Evolutionary conservation across 1,140 invertebrate species (phyloP).

Genomic region (Bombus breviceps): DNA sequence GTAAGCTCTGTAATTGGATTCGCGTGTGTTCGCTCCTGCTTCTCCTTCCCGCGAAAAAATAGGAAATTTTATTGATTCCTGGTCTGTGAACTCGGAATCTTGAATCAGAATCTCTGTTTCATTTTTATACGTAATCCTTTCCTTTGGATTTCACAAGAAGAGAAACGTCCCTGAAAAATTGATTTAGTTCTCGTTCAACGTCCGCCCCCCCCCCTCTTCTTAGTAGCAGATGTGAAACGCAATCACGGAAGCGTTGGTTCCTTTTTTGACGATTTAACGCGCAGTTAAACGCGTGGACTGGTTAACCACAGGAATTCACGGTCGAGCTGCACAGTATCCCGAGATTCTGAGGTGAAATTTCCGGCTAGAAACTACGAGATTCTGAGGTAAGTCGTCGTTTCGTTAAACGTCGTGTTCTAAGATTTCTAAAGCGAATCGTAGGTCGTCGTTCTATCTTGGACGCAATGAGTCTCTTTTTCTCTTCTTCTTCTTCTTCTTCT

Average conservation of each 20-base stretch:
- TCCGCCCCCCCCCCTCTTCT: background rate
- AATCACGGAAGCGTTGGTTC: background rate
- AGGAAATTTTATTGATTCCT: conserved; percentile 13
- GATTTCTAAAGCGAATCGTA: background rate
- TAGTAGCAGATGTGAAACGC: background rate
- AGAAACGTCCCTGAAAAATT: background rate
- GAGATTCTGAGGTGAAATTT: conserved; percentile 25
- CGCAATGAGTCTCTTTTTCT: background rate
- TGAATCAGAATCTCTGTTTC: background rate
- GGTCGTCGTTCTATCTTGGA: background rate
- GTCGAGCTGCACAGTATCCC: background rate
- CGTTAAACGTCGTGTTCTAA: background rate
- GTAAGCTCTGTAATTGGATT: conserved; percentile 33
- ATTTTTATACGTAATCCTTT: background rate
- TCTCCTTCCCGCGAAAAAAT: background rate
- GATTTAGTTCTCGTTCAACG: background rate
- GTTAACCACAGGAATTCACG: conserved; percentile 45
- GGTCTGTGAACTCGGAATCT: too few relatives aligned
- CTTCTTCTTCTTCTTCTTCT: background rate
- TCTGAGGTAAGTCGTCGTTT: background rate
- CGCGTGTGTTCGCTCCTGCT: background rate
- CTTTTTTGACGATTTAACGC: conserved; percentile 21
- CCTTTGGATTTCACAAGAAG: background rate
- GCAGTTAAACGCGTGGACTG: conserved; percentile 19
- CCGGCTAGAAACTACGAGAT: background rate